Conservation (phyloP, 2,113 vertebrate genomes). For the Acanthisitta chloris region DNA sequence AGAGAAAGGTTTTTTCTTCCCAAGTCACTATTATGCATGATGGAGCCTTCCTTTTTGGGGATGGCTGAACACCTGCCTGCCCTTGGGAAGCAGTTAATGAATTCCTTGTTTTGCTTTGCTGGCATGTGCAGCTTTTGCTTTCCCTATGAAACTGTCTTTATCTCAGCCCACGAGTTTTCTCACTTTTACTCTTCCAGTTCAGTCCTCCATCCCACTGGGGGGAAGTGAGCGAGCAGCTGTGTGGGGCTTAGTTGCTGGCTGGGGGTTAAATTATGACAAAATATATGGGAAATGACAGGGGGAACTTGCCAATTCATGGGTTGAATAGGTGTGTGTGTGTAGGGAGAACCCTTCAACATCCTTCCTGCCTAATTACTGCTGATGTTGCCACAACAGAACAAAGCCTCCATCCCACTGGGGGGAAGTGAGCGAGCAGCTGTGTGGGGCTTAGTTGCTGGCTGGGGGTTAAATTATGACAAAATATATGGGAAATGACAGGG, state of each 20-base stretch:
- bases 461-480: background rate
- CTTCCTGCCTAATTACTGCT: background rate
- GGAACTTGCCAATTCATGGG: background rate
- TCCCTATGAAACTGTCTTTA: background rate
- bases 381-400: background rate
- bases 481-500: background rate
- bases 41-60: background rate
- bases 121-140: background rate
- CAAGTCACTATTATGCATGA: rapidly evolving
- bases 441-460: background rate
- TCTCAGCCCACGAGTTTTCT: background rate
- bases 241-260: background rate
- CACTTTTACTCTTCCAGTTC: background rate
- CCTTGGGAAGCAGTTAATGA: background rate
- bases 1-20: background rate
- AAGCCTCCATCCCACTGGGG: rapidly evolving
- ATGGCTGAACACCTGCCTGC: background rate
- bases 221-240: background rate
- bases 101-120: background rate
- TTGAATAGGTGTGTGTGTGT: background rate
- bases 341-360: background rate
- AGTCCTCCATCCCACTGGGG: rapidly evolving
- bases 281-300: background rate
- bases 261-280: background rate
- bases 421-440: background rate